Evolutionary conservation across 1,140 invertebrate species (phyloP).

Genomic region (Papilio xuthus): DNA sequence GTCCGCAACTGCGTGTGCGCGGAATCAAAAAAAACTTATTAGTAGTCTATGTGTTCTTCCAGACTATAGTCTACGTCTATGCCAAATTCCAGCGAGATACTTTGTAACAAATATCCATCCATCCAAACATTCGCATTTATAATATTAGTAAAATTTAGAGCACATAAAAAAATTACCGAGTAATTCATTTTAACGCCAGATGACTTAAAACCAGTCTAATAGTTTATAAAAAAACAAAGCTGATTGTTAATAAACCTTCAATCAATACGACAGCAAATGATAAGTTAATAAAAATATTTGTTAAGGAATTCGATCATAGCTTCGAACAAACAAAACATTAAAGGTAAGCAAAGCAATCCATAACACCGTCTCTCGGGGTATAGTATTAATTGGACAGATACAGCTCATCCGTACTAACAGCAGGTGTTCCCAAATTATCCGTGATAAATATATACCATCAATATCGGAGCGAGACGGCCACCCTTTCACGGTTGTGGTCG

Average conservation of each 20-base stretch:
- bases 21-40: too few species aligned
- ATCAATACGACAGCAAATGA: constrained; percentile 36
- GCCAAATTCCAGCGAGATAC: too few species aligned
- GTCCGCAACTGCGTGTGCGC: too few species aligned
- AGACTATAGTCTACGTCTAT: too few species aligned
- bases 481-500: constrained; percentile 61
- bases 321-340: constrained; percentile 65
- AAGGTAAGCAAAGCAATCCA: constrained; percentile 53
- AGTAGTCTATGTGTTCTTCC: too few species aligned
- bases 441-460: constrained; percentile 74
- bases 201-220: too few species aligned
- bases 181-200: too few species aligned
- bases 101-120: too few species aligned
- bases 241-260: constrained; percentile 10
- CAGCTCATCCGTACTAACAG: constrained; percentile 62
- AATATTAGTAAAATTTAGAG: too few species aligned
- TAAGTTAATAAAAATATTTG: constrained; percentile 50
- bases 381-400: constrained; percentile 65
- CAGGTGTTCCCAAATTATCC: constrained; percentile 74
- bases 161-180: too few species aligned
- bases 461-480: constrained; percentile 54
- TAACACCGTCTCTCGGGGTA: constrained; percentile 44
- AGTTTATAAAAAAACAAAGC: not conserved
- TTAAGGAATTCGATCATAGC: constrained; percentile 49
- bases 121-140: too few species aligned